Base-by-base conservation (phyloP, 2,113 vertebrate species). In the Aptenodytes patagonicus region DNA sequence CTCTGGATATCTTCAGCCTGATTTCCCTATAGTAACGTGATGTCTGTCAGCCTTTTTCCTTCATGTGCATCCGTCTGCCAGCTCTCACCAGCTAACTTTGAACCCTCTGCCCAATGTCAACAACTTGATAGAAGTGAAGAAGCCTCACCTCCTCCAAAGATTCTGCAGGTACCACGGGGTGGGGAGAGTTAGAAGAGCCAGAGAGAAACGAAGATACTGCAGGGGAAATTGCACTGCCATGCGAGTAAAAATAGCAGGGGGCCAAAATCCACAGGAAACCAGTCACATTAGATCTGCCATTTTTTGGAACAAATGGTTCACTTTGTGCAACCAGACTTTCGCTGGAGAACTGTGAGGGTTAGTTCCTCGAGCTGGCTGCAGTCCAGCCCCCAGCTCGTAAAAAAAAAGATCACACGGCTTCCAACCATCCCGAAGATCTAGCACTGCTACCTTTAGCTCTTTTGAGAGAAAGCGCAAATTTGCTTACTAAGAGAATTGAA, bases 401-500 rank as follows among this genome's bases (percentile, higher is more conserved):
- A 40, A 81, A 69, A 64, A 44, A 47, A 87, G 1, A 86, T 44
- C 79, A 76, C 24, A 65, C 2, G 6, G 68, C 28, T 89, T 92
- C 83, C 81, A 95, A 95, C 70, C 57, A 61, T 58, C 73, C 70
- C 7, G 0, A 79, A 89, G 66, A 91, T 73, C 4, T 9, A 87
- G 80, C 40, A 38, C 68, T 57, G 80, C 79, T 95, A 97, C 94
- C 93, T 96, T 85, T 60, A 92, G 95, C 58, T 90, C 70, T 91
- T 93, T 62, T 38, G 81, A 96, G 70, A 92, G 54, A 95, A 87
- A 91, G 78, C 32, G 8, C 25, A 75, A 83, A 94, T 95, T 85
- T 93, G 92, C 95, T 96, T 96, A 94, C 96, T 97, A 96, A 90
- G 93, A 76, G 87, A 97, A 89, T 54, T 97, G 76, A 68, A 83